Evolutionary conservation across 2,113 vertebrate genomes (phyloP).

Genomic region (Apodemus sylvaticus): DNA sequence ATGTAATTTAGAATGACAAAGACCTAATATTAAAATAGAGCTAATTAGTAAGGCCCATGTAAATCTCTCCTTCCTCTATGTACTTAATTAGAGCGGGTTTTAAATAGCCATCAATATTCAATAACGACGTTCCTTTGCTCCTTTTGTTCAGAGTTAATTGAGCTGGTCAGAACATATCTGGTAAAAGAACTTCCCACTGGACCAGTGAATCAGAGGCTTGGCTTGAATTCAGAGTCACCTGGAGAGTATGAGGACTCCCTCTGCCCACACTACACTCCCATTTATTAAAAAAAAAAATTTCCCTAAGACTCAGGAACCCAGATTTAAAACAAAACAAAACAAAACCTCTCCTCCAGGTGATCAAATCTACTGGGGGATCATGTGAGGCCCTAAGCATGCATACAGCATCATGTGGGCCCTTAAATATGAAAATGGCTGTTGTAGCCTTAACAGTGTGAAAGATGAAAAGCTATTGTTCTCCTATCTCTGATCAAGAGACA

Average conservation of each 20-base stretch:
- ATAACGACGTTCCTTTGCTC: not conserved
- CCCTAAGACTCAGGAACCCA: not conserved
- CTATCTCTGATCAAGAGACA: not conserved
- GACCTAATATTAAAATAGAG: slow-evolving; percentile 37
- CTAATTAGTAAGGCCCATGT: not conserved
- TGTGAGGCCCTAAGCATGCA: too few relatives aligned
- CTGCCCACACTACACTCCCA: not conserved
- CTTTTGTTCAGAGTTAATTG: slow-evolving; percentile 3
- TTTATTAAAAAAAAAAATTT: not conserved
- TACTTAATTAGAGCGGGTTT: slow-evolving; percentile 8
- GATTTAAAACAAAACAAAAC: not conserved
- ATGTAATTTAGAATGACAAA: not conserved
- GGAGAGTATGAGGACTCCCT: not conserved
- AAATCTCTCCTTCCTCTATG: not conserved
- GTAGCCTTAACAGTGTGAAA: not conserved
- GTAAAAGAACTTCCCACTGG: not conserved
- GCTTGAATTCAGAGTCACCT: not conserved
- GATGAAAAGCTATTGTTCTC: not conserved
- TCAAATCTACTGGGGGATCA: not conserved
- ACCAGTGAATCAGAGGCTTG: not conserved
- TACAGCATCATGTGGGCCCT: too few relatives aligned
- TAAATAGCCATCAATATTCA: not conserved
- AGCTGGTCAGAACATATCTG: not conserved
- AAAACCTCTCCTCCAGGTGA: not conserved
- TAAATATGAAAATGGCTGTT: not conserved